Evolutionary conservation across 2,797 vertebrate genomes (phyloP), one percentile per base, ranked within the genome.

Genomic region (Phataginus tetradactyla): DNA sequence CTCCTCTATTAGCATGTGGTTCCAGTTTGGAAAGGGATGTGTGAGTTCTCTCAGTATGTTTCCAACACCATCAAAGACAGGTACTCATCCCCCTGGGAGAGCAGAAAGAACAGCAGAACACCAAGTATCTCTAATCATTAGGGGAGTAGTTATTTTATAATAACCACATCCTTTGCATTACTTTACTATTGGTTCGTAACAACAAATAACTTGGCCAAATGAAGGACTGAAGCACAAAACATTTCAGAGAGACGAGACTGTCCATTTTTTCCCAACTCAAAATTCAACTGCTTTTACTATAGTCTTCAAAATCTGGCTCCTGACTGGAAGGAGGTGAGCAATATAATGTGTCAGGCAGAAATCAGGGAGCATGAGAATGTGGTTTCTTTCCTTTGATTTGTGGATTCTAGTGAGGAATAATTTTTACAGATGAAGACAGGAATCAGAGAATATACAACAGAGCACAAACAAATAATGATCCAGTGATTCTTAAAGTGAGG

Each of bases 21-120:
- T 92, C 94, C 94, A 80, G 85, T 69, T 97, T 98, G 95, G 94
- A 97, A 97, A 89, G 66, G 72, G 86, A 90, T 66, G 37, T 96
- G 91, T 98, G 94, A 64, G 80, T 94, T 97, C 78, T 95, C 90
- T 97, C 71, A 59, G 72, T 66, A 5, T 96, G 97, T 97, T 98
- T 98, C 98, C 92, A 96, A 93, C 95, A 97, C 96, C 92, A 84
- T 89, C 94, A 42, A 63, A 90, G 85, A 92, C 55, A 55, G 45
- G 87, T 93, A 97, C 96, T 98, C 90, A 74, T 90, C 89, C 92
- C 80, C 77, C 75, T 85, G 95, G 94, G 92, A 97, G 51, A 95
- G 45, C 64, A 95, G 79, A 96, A 98, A 97, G 94, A 96, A 97
- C 88, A 98, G 91, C 90, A 96, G 91, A 88, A 57, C 84, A 11